phyloP scores from a whole-genome alignment of 37 sponge, comb jelly and placozoan species.

The Ianthella basta region DNA sequence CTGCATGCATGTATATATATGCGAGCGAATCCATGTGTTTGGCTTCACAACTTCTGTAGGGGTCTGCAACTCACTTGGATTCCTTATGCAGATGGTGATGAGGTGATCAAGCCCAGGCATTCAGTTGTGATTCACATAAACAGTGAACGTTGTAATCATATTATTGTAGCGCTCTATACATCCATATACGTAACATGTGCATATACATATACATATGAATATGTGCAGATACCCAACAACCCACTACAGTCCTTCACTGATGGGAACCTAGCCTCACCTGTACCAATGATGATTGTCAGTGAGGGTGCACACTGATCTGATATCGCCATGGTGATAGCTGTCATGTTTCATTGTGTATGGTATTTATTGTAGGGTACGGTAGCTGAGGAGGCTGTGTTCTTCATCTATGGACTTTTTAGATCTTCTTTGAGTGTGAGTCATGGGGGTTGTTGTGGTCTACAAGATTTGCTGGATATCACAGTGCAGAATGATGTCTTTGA shows the following conservation, averaged over 20 bases:
- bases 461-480: too few species aligned
- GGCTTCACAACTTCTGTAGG: too few species aligned
- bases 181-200: too few species aligned
- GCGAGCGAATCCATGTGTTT: too few species aligned
- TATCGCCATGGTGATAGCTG: background rate
- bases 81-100: conserved; percentile 65
- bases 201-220: too few species aligned
- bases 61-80: conserved; percentile 41
- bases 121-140: too few species aligned
- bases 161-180: too few species aligned
- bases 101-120: conserved; percentile 23
- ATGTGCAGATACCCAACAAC: conserved; percentile 10
- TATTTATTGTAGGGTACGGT: conserved; percentile 48
- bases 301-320: background rate
- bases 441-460: too few species aligned
- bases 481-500: too few species aligned
- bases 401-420: conserved; percentile 56
- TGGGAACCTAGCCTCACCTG: conserved; percentile 47
- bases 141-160: too few species aligned
- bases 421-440: conserved; percentile 17
- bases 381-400: conserved; percentile 51
- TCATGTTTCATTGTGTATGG: background rate
- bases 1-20: too few species aligned
- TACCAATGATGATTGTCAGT: conserved; percentile 75
- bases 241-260: conserved; percentile 48